phyloP scores from a whole-genome alignment of 37 sponge, comb jelly and placozoan species.

The Cladorhizidae sp. region DNA sequence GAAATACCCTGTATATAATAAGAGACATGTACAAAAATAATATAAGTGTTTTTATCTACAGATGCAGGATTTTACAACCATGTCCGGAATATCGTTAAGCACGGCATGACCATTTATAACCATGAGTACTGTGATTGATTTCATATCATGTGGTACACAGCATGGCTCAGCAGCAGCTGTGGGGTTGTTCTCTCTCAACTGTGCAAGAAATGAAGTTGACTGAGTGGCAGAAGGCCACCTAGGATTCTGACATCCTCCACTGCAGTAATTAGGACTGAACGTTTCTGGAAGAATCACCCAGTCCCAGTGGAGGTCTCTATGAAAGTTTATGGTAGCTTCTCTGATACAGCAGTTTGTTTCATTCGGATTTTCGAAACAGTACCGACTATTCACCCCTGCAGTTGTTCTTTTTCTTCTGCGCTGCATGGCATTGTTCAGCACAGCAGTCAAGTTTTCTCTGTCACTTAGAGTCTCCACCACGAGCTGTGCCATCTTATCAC shows the following conservation, averaged over 20 bases:
- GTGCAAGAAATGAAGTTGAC: neutral
- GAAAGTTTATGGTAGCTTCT: constrained; percentile 29
- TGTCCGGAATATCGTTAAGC: neutral
- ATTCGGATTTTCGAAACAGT: neutral
- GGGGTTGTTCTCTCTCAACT: constrained; percentile 35
- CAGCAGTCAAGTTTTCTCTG: neutral
- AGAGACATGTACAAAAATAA: neutral
- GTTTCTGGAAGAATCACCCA: constrained; percentile 42
- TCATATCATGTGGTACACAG: constrained; percentile 46
- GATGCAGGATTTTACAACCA: constrained; percentile 23
- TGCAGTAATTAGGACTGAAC: constrained; percentile 47
- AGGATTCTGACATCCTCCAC: constrained; percentile 39
- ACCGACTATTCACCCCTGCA: neutral
- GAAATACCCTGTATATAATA: neutral
- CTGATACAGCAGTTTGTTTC: constrained; percentile 34
- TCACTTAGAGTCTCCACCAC: neutral
- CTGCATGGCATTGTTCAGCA: too few species aligned
- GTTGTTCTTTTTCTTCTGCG: neutral
- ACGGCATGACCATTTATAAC: neutral
- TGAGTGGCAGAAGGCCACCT: constrained; percentile 13
- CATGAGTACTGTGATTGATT: constrained; percentile 4
- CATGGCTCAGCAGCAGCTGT: constrained; percentile 66
- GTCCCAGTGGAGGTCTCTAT: constrained; percentile 28
- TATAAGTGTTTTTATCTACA: constrained; percentile 25
- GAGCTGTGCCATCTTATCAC: neutral